A percentile compares a stretch with the other conserved stretches of the same genome.
phyloP scores from a whole-genome alignment of 1,140 invertebrate genomes.

The Drosophila sturtevanti region DNA sequence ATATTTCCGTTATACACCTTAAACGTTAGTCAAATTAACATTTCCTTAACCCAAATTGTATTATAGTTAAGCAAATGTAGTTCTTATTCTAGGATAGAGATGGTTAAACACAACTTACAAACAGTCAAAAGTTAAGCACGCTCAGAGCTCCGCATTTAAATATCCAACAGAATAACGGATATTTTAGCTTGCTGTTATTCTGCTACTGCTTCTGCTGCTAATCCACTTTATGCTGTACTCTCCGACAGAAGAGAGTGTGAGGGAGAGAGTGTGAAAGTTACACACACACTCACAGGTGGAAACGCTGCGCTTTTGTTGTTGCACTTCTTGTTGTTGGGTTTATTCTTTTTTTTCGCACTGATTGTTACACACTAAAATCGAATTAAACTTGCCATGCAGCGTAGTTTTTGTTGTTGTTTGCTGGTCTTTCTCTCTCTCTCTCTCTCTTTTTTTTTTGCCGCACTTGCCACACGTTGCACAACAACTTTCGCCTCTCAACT shows the following conservation, averaged over 20 bases:
- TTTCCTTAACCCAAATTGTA: background rate
- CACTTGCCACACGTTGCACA: conserved; percentile 70
- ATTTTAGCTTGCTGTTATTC: background rate
- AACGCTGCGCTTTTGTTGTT: conserved; percentile 41
- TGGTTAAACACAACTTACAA: conserved; percentile 57
- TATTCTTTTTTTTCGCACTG: conserved; percentile 48
- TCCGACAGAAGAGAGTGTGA: background rate
- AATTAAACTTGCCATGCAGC: conserved; percentile 66
- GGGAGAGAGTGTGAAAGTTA: background rate
- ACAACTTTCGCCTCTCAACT: conserved; percentile 71
- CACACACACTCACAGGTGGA: conserved; percentile 13
- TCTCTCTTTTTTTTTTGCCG: conserved; percentile 30
- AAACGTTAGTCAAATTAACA: no score
- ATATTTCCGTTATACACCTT: no score
- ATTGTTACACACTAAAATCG: conserved; percentile 77
- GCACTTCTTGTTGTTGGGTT: background rate
- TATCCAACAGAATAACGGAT: conserved; percentile 38
- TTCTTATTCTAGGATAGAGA: background rate
- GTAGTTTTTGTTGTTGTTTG: conserved; percentile 31
- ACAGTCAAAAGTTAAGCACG: conserved; percentile 56
- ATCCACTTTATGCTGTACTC: conserved; percentile 61
- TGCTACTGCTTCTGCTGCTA: conserved; percentile 52
- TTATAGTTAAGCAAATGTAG: background rate
- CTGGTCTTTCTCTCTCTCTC: background rate
- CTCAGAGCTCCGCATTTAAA: conserved; percentile 55